These are phyloP conservation scores for Cirrhinus molitorella DNA, from an alignment of 2,797 vertebrate species.

Conservation along the genomic window DNA sequence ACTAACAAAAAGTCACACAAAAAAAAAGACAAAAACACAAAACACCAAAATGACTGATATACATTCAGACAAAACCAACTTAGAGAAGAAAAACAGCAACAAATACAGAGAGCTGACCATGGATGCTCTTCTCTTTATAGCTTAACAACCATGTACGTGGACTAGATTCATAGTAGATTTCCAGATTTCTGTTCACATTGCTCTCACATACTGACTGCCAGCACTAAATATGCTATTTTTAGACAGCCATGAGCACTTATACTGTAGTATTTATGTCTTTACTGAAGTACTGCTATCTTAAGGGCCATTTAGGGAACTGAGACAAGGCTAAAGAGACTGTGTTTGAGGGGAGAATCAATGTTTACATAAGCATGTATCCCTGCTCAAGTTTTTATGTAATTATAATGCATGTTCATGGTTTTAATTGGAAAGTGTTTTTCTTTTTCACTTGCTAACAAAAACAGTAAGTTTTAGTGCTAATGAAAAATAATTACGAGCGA, in stretches of 20 bases:
- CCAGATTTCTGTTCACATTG: background rate
- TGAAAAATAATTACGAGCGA: background rate
- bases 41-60: background rate
- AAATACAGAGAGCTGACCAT: background rate
- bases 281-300: background rate
- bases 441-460: background rate
- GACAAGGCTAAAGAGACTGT: background rate
- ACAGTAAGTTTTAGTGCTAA: background rate
- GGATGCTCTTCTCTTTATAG: background rate
- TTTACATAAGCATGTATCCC: background rate
- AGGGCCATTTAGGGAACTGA: background rate
- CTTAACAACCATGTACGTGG: background rate
- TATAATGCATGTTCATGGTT: background rate
- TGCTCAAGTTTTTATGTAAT: background rate
- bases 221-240: background rate
- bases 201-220: background rate
- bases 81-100: background rate
- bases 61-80: background rate
- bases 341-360: background rate
- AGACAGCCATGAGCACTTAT: background rate
- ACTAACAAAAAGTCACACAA: background rate
- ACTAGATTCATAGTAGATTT: constrained; percentile 2
- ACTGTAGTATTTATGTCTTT: background rate
- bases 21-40: background rate
- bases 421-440: background rate